phyloP scores from a whole-genome alignment of 2,888 invertebrate genomes.

The Pyrgus malvae region DNA sequence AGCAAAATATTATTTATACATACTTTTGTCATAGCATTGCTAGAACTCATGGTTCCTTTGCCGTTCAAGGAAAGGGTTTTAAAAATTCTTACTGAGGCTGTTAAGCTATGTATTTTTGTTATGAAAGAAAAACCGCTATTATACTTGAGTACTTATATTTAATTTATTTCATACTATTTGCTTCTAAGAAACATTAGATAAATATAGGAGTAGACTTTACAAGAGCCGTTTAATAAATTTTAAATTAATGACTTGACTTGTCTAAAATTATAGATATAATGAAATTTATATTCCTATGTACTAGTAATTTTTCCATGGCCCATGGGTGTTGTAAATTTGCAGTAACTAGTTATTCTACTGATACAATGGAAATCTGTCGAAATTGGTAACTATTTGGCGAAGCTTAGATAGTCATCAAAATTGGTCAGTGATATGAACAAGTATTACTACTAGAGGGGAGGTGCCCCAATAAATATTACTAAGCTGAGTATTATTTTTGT shows the following conservation, averaged over 20 bases:
- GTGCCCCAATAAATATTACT: slow-evolving; percentile 21
- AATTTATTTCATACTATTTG: too few species aligned
- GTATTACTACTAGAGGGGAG: slow-evolving; percentile 28
- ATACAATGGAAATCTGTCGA: slow-evolving; percentile 58
- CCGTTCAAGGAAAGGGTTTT: background rate
- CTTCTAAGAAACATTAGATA: too few species aligned
- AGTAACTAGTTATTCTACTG: background rate
- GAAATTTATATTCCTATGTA: background rate
- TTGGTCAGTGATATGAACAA: slow-evolving; percentile 33
- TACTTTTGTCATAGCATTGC: slow-evolving; percentile 27
- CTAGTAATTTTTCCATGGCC: too few species aligned
- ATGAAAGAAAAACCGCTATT: too few species aligned
- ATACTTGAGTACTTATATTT: too few species aligned
- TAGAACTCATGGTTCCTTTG: slow-evolving; percentile 17
- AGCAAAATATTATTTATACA: background rate
- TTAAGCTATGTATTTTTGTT: too few species aligned
- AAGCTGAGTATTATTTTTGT: slow-evolving; percentile 46
- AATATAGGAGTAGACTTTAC: too few species aligned
- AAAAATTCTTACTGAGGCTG: background rate
- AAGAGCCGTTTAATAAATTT: too few species aligned
- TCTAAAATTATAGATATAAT: background rate
- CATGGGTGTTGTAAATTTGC: background rate
- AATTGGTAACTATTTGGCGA: slow-evolving; percentile 50
- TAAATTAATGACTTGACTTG: too few species aligned
- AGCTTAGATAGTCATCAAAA: slow-evolving; percentile 47